Conservation (phyloP, 2,797 vertebrate genomes). For the Erethizon dorsatum region DNA sequence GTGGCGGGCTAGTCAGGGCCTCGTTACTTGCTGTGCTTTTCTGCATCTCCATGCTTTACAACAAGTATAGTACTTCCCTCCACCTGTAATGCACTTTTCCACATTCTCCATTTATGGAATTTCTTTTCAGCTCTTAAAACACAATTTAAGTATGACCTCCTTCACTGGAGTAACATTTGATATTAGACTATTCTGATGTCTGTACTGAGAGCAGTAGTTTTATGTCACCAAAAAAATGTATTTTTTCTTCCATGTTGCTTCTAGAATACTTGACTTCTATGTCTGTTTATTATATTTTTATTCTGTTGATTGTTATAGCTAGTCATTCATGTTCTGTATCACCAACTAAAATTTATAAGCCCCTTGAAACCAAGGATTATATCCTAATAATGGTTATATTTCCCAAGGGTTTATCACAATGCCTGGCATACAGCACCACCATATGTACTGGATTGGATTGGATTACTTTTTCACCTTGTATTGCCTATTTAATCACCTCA, state of each 20-base stretch:
- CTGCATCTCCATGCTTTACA: background rate
- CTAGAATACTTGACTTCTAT: background rate
- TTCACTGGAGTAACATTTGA: background rate
- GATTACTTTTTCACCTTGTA: background rate
- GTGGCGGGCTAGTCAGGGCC: background rate
- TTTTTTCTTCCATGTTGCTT: background rate
- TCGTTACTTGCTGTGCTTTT: background rate
- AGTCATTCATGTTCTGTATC: background rate
- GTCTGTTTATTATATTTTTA: background rate
- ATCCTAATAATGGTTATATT: background rate
- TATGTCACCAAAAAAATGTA: background rate
- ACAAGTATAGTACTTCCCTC: background rate
- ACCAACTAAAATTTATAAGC: background rate
- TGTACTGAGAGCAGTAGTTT: background rate
- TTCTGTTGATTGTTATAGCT: background rate
- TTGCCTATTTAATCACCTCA: background rate
- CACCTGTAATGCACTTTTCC: background rate
- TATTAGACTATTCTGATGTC: background rate
- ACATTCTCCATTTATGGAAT: background rate
- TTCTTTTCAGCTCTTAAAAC: background rate
- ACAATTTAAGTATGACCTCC: background rate
- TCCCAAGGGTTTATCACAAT: slow-evolving; percentile 1
- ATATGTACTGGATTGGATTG: background rate
- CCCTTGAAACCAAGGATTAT: background rate
- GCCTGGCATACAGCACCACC: background rate